Evolutionary conservation across 2,888 invertebrate species (phyloP), one percentile per base, ranked within the genome.

Genomic region (Andrena flavipes): DNA sequence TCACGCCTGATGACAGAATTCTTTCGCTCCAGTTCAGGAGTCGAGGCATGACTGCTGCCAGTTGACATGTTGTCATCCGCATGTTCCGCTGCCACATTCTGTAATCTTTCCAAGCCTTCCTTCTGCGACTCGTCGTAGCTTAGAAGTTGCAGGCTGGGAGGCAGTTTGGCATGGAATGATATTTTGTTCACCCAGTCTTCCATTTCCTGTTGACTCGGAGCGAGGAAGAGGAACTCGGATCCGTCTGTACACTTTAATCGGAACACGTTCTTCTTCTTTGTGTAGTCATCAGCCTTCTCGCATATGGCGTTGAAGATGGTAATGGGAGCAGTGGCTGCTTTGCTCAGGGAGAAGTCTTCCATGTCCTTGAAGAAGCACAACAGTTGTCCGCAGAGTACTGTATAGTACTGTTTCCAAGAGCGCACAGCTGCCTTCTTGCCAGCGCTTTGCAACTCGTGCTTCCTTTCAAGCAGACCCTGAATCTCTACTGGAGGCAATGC

Each of bases 281-380:
- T 98, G 94, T 99, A 99, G 94, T 99, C 99, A 35, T 97, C 96
- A 1, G 99, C 99, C 8, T 97, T 96, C 75, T 96, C 96, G 93
- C 98, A 99, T 59, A 95, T 95, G 0, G 99, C 98, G 94, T 97
- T 95, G 89, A 95, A 95, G 60, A 96, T 94, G 0, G 92, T 93
- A 13, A 99, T 96, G 0, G 98, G 97, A 0, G 98, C 97, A 2
- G 97, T 97, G 0, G 97, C 97, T 0, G 99, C 98, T 94, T 98
- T 97, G 90, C 98, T 97, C 87, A 96, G 96, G 82, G 96, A 95
- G 94, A 99, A 99, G 94, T 98, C 98, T 88, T 97, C 96, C 92
- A 98, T 97, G 93, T 99, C 99, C 92, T 99, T 97, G 95, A 99
- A 99, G 97, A 99, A 99, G 95, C 99, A 99, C 71, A 99, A 95